Evolutionary conservation across 2,888 invertebrate species (phyloP).

Genomic region (Labia minor): DNA sequence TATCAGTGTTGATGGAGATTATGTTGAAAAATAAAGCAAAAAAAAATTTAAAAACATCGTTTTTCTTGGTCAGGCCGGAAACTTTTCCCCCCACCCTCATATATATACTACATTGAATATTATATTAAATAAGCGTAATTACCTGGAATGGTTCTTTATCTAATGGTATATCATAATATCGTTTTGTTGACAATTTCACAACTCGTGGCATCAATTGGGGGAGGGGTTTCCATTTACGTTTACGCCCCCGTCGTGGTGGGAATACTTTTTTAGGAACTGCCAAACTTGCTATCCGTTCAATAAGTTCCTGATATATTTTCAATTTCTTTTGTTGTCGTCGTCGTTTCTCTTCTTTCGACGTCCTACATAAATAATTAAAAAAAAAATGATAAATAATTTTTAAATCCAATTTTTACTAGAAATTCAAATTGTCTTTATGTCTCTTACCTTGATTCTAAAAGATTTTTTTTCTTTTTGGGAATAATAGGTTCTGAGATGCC

Average conservation of each 20-base stretch:
- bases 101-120: no score
- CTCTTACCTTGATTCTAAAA: no score
- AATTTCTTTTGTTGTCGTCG: not conserved
- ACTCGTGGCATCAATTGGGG: not conserved
- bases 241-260: not conserved
- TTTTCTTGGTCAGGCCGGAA: no score
- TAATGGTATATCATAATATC: not conserved
- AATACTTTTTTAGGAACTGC: not conserved
- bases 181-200: not conserved
- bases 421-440: no score
- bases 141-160: not conserved
- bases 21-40: no score
- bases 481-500: not conserved
- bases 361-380: not conserved
- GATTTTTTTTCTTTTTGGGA: no score
- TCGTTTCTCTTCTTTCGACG: not conserved
- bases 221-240: not conserved
- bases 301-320: not conserved
- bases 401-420: no score
- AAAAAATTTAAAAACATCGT: no score
- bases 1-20: no score
- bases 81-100: no score
- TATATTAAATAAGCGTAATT: no score
- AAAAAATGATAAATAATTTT: not conserved
- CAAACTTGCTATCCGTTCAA: not conserved